These are phyloP conservation scores for Dryadula phaetusa DNA, from an alignment of 2,888 invertebrate species.

Conservation along the genomic window DNA sequence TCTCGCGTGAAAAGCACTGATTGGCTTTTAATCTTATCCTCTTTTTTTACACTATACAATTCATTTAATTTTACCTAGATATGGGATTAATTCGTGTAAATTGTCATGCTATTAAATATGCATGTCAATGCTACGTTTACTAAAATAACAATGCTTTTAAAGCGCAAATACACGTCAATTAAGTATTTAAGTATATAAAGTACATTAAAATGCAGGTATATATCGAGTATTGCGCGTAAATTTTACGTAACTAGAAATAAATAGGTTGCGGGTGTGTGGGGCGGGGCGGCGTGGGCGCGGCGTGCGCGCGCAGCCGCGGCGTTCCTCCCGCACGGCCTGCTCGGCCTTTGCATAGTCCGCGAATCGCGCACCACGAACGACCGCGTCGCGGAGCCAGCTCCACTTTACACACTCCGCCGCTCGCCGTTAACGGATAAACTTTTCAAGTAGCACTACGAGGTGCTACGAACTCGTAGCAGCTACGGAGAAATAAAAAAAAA, in stretches of 20 bases:
- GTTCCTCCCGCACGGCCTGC: slow-evolving; percentile 51
- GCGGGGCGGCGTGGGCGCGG: slow-evolving; percentile 78
- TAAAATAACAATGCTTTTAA: background rate
- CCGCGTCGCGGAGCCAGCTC: slow-evolving; percentile 65
- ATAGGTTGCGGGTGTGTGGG: slow-evolving; percentile 84
- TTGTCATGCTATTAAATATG: background rate
- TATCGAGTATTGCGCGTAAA: slow-evolving; percentile 83
- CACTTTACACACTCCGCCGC: slow-evolving; percentile 54
- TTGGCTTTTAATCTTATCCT: slow-evolving; percentile 69
- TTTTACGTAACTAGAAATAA: slow-evolving; percentile 85
- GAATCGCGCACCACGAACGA: slow-evolving; percentile 77
- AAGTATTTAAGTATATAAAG: slow-evolving; percentile 47
- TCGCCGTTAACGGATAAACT: slow-evolving; percentile 72
- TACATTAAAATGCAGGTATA: slow-evolving; percentile 78
- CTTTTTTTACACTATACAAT: slow-evolving; percentile 56
- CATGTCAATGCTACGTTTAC: background rate
- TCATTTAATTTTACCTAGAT: slow-evolving; percentile 48
- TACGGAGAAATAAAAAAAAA: slow-evolving; percentile 46
- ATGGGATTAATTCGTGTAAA: background rate
- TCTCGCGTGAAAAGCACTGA: slow-evolving; percentile 70
- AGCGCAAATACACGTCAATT: slow-evolving; percentile 39
- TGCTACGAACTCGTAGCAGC: slow-evolving; percentile 53
- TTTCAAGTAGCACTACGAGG: slow-evolving; percentile 66
- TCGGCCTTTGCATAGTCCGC: slow-evolving; percentile 73
- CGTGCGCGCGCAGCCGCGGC: slow-evolving; percentile 72